Conservation (phyloP, 2,888 invertebrate species). For the Parnassius smintheus region DNA sequence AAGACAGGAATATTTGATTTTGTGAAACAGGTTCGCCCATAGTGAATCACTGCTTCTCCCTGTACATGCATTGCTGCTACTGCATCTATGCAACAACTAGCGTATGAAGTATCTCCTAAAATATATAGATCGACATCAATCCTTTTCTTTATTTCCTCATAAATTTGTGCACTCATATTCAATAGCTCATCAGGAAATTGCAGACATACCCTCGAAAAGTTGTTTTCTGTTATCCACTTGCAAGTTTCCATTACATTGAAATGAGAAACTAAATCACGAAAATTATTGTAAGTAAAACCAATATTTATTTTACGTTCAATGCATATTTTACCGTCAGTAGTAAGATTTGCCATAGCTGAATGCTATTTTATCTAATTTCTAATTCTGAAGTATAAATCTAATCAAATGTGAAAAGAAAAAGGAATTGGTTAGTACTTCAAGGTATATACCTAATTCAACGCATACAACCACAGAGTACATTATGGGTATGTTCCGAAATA, state of each 20-base stretch:
- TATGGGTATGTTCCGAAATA: too few species aligned
- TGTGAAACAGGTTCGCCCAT: slow-evolving; percentile 94
- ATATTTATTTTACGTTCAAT: slow-evolving; percentile 72
- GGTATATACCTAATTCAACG: too few species aligned
- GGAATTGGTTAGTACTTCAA: too few species aligned
- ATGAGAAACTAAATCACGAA: slow-evolving; percentile 58
- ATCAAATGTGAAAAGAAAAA: too few species aligned
- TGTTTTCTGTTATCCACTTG: slow-evolving; percentile 86
- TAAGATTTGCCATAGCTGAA: slow-evolving; percentile 70
- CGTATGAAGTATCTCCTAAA: slow-evolving; percentile 95
- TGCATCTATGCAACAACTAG: slow-evolving; percentile 95
- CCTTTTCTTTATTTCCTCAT: slow-evolving; percentile 74
- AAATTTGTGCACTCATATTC: slow-evolving; percentile 84
- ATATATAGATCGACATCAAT: slow-evolving; percentile 85
- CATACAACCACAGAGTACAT: too few species aligned
- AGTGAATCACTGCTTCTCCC: slow-evolving; percentile 94
- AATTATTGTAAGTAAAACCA: slow-evolving; percentile 33
- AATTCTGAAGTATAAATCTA: too few species aligned
- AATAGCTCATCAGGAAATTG: slow-evolving; percentile 95
- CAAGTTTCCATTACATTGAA: slow-evolving; percentile 83
- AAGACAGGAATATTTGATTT: slow-evolving; percentile 88
- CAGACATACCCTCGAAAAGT: slow-evolving; percentile 88
- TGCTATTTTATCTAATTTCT: neutral
- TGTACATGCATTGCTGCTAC: slow-evolving; percentile 93
- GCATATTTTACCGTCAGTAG: slow-evolving; percentile 75